Evolutionary conservation across 2,113 vertebrate genomes (phyloP), one percentile per base, ranked within the genome.

Genomic region (Hiodon alosoides): DNA sequence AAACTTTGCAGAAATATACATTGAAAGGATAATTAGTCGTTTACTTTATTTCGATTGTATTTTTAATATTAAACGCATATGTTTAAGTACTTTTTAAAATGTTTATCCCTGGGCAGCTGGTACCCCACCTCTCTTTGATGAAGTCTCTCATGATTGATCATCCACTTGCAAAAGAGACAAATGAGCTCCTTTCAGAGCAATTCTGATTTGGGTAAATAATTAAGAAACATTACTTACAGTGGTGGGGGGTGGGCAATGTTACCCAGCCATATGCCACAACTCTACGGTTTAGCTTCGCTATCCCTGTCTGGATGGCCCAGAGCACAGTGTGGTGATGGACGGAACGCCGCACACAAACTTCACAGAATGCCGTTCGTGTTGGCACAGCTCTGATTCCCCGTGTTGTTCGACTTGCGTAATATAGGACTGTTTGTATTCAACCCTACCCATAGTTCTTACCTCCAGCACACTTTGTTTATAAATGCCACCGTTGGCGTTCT

Each of bases 171-270:
- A 73, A 62, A 79, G 67, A 68, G 62, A 72, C 62, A 67, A 76
- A 81, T 79, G 61, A 61, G 48, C 73, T 77, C 70, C 68, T 75
- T 72, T 79, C 54, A 61, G 54, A 80, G 69, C 69, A 10, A 16
- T 61, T 80, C 66, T 76, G 79, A 84, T 85, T 81, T 81, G 59
- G 79, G 73, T 75, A 78, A 86, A 84, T 85, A 80, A 87, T 88
- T 87, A 86, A 80, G 81, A 82, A 68, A 69, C 71, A 85, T 84
- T 84, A 82, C 77, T 79, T 79, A 75, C 72, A 80, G 78, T 74
- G 67, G 81, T 69, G 83, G 81, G 79, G 79, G 81, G 86, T 88
- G 86, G 85, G 72, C 82, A 75, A 74, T 82, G 79, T 79, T 80
- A 83, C 76, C 73, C 76, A 58, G 61, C 76, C 67, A 59, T 31